A percentile compares a stretch with the other conserved stretches of the same genome.
Conservation (phyloP, 2,113 vertebrate species). For the Callithrix jacchus region DNA sequence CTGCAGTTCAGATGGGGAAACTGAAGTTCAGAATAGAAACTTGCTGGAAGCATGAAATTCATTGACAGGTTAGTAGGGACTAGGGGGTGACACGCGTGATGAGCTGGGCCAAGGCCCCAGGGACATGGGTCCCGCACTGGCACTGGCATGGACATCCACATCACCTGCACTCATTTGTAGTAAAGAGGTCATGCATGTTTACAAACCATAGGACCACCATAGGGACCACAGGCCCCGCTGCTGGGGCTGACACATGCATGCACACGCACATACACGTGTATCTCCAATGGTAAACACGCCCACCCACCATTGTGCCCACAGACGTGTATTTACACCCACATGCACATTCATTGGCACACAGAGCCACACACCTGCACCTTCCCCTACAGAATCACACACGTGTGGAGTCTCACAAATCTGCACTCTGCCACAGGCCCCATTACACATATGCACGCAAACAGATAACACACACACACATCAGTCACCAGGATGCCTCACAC, state of each 20-base stretch:
- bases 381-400: background rate
- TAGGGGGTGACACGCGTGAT: fast-evolving
- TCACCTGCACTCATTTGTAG: fast-evolving
- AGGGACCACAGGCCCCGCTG: background rate
- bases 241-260: background rate
- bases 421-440: background rate
- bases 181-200: background rate
- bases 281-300: fast-evolving
- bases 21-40: background rate
- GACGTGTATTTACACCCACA: background rate
- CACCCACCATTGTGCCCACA: background rate
- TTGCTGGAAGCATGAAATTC: background rate
- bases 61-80: background rate
- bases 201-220: no score
- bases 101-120: background rate
- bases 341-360: background rate
- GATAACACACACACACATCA: background rate
- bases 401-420: background rate
- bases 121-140: no score
- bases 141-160: background rate
- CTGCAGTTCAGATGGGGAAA: background rate
- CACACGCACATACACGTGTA: background rate
- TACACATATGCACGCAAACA: background rate
- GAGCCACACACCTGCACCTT: background rate
- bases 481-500: background rate